A percentile compares a stretch with the other conserved stretches of the same genome.
phyloP scores from a whole-genome alignment of 2,797 vertebrate species.

The Rhabdophis nuchalis region DNA sequence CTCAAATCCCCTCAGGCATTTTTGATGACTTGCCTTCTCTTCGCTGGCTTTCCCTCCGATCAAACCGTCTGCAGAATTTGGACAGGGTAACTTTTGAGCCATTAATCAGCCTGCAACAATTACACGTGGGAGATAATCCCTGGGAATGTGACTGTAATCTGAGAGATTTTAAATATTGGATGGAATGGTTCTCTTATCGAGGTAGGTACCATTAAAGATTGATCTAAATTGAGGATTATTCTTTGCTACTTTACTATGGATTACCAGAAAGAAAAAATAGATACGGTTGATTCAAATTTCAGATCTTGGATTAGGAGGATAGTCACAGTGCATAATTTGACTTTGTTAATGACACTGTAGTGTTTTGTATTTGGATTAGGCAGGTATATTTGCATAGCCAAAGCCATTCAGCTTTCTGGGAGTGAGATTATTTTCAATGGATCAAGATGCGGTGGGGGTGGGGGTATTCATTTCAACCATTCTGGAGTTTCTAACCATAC shows the following conservation, averaged over 20 bases:
- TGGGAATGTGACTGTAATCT: constrained; percentile 99
- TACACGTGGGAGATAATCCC: constrained; percentile 92
- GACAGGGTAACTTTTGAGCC: constrained; percentile 94
- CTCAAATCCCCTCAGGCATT: constrained; percentile 84
- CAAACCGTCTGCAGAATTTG: constrained; percentile 89
- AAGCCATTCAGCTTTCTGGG: background rate
- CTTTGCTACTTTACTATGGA: accelerated
- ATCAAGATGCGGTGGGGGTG: background rate
- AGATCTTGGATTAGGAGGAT: constrained; percentile 14
- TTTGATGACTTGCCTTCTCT: constrained; percentile 86
- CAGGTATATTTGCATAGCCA: background rate
- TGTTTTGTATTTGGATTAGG: background rate
- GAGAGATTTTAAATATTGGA: constrained; percentile 97
- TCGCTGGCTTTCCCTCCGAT: constrained; percentile 87
- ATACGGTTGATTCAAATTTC: constrained; percentile 7
- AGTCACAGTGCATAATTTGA: background rate
- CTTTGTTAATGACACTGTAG: background rate
- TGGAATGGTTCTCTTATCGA: constrained; percentile 98
- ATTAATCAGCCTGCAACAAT: constrained; percentile 84
- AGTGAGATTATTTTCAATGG: background rate
- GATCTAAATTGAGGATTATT: background rate
- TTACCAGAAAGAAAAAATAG: constrained; percentile 29
- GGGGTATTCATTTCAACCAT: background rate
- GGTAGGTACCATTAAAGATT: constrained; percentile 65
- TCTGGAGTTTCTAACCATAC: constrained; percentile 29